Evolutionary conservation across 2,888 invertebrate genomes (phyloP).

Genomic region (Rotaria socialis): DNA sequence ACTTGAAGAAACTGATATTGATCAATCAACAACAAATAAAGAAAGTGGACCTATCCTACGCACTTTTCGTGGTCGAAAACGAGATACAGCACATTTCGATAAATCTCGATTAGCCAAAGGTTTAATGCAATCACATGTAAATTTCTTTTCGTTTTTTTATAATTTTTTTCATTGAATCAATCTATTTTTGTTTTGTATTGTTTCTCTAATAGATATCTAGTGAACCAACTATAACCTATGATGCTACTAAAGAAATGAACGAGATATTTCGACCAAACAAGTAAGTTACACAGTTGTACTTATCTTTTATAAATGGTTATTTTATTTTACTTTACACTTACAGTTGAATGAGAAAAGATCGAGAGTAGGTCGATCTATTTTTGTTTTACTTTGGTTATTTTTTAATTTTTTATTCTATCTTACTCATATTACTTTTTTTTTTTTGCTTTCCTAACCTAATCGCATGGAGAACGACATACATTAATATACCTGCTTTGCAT

Average conservation of each 20-base stretch:
- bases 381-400: not conserved
- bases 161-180: not conserved
- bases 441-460: not conserved
- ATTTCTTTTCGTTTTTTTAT: not conserved
- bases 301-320: not conserved
- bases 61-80: slow-evolving; percentile 15
- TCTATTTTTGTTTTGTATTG: not conserved
- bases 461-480: not conserved
- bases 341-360: slow-evolving; percentile 20
- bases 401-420: not conserved
- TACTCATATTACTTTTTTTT: not conserved
- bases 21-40: not conserved
- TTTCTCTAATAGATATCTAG: not conserved
- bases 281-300: not conserved
- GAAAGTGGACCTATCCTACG: not conserved
- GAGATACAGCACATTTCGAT: not conserved
- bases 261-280: not conserved
- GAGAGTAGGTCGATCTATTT: slow-evolving; percentile 15
- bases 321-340: not conserved
- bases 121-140: not conserved
- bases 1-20: not conserved
- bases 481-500: slow-evolving; percentile 4
- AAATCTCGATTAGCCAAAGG: not conserved
- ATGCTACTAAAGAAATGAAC: slow-evolving; percentile 22
- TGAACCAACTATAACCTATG: not conserved